Evolutionary conservation across 92 coral and sea anemone species (phyloP), one percentile per base, ranked within the genome.

Genomic region (Micromussa lordhowensis): DNA sequence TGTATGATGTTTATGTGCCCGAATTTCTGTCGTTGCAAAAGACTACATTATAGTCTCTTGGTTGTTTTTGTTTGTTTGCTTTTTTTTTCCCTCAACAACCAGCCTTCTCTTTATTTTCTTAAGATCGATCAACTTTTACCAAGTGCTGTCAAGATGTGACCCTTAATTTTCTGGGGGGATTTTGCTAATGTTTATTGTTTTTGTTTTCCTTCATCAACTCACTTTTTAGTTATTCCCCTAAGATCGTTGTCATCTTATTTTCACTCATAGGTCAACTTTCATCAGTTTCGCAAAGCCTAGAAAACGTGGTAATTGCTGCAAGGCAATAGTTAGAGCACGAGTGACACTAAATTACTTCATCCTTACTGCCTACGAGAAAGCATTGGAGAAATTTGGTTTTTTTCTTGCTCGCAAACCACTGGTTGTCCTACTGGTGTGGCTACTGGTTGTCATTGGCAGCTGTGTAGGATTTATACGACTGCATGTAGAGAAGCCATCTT

Each of bases 381-480:
- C 68, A 17, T 82, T 92, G 28, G 88, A 92, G 36, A 80, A 82
- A 38, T 32, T 81, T 2, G 95, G 95, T 4, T 70, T 81, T 10
- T 69, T 77, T 57, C 71, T 92, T 19, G 87, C 91, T 78, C 81
- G 88, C 21, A 72, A 75, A 36, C 80, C 86, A n/a, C 24, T 28
- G 22, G 30, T 26, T 3, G 89, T 86, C 22, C 21, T 86, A 1
- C 48, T 86, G 3, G 12, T 72, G 15, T 53, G 75, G n/a, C 49
- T 90, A 1, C 14, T 92, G 5, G 12, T 81, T 40, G 28, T 77
- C 24, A 66, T 11, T 68, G 68, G 36, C 19, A 28, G 83, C 84
- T 66, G 91, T n/a, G 48, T 90, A 36, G 95, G 95, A 63, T 77
- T 85, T 30, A 11, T 92, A 44, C 91, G 93, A 36, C 64, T 85